A percentile compares a stretch with the other conserved stretches of the same genome.
Conservation (phyloP, 2,888 invertebrate species). For the Serrognathus titanus region DNA sequence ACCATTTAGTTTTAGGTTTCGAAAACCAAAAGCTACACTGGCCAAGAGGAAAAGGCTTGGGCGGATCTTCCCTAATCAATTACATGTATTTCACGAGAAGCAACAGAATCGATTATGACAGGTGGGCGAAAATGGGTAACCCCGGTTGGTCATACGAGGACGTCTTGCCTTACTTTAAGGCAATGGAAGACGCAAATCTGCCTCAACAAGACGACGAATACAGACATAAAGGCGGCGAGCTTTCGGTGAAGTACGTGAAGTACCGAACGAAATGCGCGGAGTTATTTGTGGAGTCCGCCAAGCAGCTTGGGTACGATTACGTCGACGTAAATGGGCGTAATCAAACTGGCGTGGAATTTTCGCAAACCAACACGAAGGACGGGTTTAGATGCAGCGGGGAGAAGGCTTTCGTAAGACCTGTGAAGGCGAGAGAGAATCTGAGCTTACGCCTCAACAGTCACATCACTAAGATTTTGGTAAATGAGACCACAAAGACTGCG, state of each 20-base stretch:
- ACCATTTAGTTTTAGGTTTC: conserved; percentile 4
- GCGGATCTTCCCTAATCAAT: conserved; percentile 48
- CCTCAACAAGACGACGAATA: conserved; percentile 38
- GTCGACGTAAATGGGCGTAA: conserved; percentile 59
- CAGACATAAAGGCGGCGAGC: conserved; percentile 43
- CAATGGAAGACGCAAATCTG: conserved; percentile 40
- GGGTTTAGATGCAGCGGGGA: conserved; percentile 43
- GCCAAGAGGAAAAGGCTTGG: conserved; percentile 57
- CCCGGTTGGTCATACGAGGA: conserved; percentile 63
- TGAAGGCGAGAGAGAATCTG: background rate
- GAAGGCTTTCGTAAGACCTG: conserved; percentile 1
- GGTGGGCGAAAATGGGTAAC: conserved; percentile 64
- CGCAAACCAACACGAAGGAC: conserved; percentile 52
- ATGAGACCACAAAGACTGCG: conserved; percentile 56
- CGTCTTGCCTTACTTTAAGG: conserved; percentile 42
- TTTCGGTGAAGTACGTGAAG: conserved; percentile 44
- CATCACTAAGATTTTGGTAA: conserved; percentile 62
- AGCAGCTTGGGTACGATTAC: conserved; percentile 57
- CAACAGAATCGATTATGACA: conserved; percentile 64
- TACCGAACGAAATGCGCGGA: conserved; percentile 48
- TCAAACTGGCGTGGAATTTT: conserved; percentile 53
- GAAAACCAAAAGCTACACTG: conserved; percentile 34
- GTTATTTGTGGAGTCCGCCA: conserved; percentile 57
- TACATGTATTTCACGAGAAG: conserved; percentile 58
- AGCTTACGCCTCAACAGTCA: conserved; percentile 48